Evolutionary conservation across 1,140 invertebrate genomes (phyloP).

Genomic region (Chymomyza costata): DNA sequence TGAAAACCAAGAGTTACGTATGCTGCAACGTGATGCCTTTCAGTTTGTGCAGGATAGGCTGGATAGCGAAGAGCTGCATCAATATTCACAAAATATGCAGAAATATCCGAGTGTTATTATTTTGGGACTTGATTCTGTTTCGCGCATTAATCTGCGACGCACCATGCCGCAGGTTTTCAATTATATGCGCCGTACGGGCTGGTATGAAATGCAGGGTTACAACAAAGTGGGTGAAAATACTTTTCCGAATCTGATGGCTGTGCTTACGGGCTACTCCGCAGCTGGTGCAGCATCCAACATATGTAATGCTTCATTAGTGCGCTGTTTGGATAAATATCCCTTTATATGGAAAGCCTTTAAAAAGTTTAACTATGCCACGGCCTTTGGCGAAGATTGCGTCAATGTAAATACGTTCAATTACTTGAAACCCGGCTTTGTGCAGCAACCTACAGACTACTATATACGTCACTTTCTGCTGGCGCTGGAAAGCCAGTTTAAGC

Average conservation of each 20-base stretch:
- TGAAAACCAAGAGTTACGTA: neutral
- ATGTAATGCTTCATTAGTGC: conserved; percentile 76
- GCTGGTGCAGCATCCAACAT: conserved; percentile 68
- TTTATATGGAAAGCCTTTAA: conserved; percentile 88
- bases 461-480: conserved; percentile 83
- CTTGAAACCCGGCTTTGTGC: conserved; percentile 83
- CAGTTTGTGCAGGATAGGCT: conserved; percentile 15
- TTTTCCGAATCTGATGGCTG: conserved; percentile 86
- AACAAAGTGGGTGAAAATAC: conserved; percentile 82
- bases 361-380: conserved; percentile 83
- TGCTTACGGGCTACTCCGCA: conserved; percentile 80
- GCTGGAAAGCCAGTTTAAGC: conserved; percentile 76
- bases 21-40: conserved; percentile 21
- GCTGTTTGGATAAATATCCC: conserved; percentile 79
- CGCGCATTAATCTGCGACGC: conserved; percentile 62
- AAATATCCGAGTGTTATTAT: conserved; percentile 28
- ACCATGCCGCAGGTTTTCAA: conserved; percentile 29
- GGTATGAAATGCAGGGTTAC: conserved; percentile 34
- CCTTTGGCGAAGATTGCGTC: conserved; percentile 85
- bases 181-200: conserved; percentile 17
- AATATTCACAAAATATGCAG: neutral
- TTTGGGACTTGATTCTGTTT: conserved; percentile 32
- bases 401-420: conserved; percentile 88
- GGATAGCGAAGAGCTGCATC: neutral
- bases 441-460: conserved; percentile 88